These are phyloP conservation scores for Pterocles orientalis DNA, from an alignment of 2,113 vertebrate genomes.

Conservation along the genomic window DNA sequence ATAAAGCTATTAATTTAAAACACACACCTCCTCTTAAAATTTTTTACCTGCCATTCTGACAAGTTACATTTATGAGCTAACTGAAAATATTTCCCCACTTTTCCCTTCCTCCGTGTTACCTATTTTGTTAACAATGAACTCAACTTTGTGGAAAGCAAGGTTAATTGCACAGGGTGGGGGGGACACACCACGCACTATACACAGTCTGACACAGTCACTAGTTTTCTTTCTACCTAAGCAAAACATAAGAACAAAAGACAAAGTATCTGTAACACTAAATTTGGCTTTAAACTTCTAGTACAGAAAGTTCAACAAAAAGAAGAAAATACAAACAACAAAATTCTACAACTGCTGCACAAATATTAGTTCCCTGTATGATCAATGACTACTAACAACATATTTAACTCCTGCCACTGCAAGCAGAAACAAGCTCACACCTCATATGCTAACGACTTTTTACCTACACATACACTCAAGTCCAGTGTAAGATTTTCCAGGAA, in stretches of 20 bases:
- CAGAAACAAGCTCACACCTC: background rate
- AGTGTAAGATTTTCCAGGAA: background rate
- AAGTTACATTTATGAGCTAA: background rate
- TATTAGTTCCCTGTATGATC: accelerated
- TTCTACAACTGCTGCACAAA: background rate
- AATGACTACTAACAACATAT: background rate
- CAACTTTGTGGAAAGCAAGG: background rate
- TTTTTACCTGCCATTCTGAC: background rate
- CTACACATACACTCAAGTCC: background rate
- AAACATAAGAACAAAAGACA: background rate
- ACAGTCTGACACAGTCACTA: background rate
- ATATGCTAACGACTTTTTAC: background rate
- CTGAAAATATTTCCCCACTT: background rate
- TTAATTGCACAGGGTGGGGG: background rate
- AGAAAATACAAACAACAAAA: background rate
- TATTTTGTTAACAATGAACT: background rate
- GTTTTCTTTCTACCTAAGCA: background rate
- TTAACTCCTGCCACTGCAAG: background rate
- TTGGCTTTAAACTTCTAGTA: background rate
- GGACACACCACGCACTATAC: too few species aligned
- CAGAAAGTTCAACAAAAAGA: background rate
- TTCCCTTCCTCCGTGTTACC: background rate
- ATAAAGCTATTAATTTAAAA: background rate
- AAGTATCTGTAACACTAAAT: background rate
- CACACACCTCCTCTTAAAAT: background rate